Evolutionary conservation across 2,797 vertebrate genomes (phyloP), one percentile per base, ranked within the genome.

Genomic region (Anguilla pacifica): DNA sequence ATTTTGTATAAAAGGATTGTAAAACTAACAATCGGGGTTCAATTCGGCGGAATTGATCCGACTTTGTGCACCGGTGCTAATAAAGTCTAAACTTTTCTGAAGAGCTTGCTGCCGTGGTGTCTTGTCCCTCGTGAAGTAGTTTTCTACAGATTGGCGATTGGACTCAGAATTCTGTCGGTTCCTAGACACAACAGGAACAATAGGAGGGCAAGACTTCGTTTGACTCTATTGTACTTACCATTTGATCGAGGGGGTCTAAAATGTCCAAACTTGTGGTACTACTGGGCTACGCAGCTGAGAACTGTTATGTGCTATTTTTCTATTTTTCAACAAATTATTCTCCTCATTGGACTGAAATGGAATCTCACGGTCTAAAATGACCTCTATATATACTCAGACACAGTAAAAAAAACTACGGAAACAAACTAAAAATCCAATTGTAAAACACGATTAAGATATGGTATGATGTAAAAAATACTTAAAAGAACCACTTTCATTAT

Each of bases 211-310:
- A 86, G 85, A 51, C 85, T 86, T 51, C 6, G n/a, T 53, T 31
- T 86, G n/a, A 70, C 85, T 85, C 70, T 85, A 64, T 28, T 85
- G 43, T 85, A 70, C 64, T 67, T 85, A 85, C 84, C 84, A 67
- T 85, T 46, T 51, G 85, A 85, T 67, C 10, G 64, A 85, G 61
- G 64, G 43, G 85, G 85, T 55, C 31, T 49, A 31, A 53, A 85
- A 22, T 53, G 85, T 35, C 70, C 49, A 53, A 31, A 85, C 43
- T 53, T 86, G 9, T 79, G n/a, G 70, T 55, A 74, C n/a, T 85
- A 85, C 39, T 70, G 67, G 49, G 46, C 46, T 3, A 25, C 17
- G 15, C 46, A 86, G 67, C 31, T 86, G 49, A 74, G 67, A 9
- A 31, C 67, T 31, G 28, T 86, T 51, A 55, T 74, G 85, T 39